Evolutionary conservation across 2,888 invertebrate species (phyloP).

Genomic region (Eilema caniola): DNA sequence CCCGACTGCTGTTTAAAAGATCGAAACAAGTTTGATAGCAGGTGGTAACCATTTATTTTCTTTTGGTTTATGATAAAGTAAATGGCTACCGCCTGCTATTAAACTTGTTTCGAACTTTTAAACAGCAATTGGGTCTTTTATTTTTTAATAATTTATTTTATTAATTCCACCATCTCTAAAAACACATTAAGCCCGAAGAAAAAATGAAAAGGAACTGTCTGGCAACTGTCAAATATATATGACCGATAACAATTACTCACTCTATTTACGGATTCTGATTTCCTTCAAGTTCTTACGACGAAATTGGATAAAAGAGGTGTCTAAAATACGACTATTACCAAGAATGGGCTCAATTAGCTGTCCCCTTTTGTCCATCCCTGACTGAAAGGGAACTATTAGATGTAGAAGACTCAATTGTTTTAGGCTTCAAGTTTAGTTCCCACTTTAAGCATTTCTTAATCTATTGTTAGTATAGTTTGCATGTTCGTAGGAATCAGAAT

Average conservation of each 20-base stretch:
- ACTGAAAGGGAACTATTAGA: slow-evolving; percentile 52
- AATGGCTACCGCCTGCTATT: no score
- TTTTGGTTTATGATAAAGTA: no score
- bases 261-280: slow-evolving; percentile 43
- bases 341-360: slow-evolving; percentile 59
- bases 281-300: slow-evolving; percentile 35
- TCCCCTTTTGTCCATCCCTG: slow-evolving; percentile 31
- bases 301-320: slow-evolving; percentile 44
- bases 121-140: no score
- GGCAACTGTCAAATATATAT: slow-evolving; percentile 24
- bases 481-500: slow-evolving; percentile 44
- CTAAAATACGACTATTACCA: slow-evolving; percentile 45
- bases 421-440: slow-evolving; percentile 44
- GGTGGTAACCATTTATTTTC: no score
- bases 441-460: slow-evolving; percentile 30
- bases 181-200: not conserved
- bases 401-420: slow-evolving; percentile 59
- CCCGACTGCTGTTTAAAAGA: no score
- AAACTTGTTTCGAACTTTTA: no score
- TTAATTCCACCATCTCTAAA: not conserved
- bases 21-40: no score
- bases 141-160: no score
- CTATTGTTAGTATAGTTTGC: slow-evolving; percentile 35
- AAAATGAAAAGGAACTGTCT: slow-evolving; percentile 2
- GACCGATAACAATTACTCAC: slow-evolving; percentile 36